Evolutionary conservation across 2,113 vertebrate genomes (phyloP).

Genomic region (Podarcis cretensis): DNA sequence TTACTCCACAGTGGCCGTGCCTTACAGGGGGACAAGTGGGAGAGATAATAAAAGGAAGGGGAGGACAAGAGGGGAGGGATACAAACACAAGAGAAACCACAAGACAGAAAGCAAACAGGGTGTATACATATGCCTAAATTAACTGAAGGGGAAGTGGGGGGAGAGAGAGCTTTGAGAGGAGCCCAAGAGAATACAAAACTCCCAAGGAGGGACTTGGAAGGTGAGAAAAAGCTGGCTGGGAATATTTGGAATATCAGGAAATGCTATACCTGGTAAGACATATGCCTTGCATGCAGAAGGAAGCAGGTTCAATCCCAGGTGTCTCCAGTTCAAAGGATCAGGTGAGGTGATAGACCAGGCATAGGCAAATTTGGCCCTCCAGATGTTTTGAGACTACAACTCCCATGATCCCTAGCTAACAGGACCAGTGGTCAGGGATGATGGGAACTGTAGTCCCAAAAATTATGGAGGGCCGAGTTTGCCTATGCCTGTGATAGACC

Average conservation of each 20-base stretch:
- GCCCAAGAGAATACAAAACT: not conserved
- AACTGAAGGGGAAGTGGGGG: not conserved
- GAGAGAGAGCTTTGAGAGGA: no score
- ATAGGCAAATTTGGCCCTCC: no score
- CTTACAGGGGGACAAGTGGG: not conserved
- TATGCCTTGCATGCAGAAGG: not conserved
- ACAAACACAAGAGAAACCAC: not conserved
- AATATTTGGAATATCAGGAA: not conserved
- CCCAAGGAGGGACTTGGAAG: not conserved
- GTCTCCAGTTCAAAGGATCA: not conserved
- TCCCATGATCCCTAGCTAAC: no score
- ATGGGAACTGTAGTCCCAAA: no score
- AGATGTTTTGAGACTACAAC: no score
- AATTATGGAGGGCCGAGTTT: no score
- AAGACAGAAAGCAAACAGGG: not conserved
- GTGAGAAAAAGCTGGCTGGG: not conserved
- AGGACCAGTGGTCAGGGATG: no score
- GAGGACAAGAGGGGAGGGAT: no score
- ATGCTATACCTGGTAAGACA: not conserved
- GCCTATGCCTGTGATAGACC: no score
- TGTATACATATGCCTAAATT: not conserved
- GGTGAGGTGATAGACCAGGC: not conserved
- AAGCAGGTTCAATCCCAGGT: not conserved
- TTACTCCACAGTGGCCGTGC: fast-evolving
- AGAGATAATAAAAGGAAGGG: not conserved